A percentile compares a stretch with the other conserved stretches of the same genome.
Conservation (phyloP, 2,797 vertebrate genomes). For the Eupleurogrammus muticus region DNA sequence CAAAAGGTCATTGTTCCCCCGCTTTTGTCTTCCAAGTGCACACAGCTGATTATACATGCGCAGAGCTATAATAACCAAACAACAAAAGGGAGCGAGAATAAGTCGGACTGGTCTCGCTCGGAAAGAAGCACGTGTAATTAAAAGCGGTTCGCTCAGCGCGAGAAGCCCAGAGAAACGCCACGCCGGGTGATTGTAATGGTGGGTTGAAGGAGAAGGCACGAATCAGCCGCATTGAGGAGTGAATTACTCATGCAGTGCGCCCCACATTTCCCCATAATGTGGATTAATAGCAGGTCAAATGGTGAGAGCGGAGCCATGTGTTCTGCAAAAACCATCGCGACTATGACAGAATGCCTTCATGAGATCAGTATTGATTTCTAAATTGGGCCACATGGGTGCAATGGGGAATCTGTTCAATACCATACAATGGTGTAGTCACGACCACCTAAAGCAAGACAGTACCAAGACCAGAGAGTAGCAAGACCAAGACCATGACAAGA, state of each 20-base stretch:
- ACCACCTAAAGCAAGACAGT: too few relatives aligned
- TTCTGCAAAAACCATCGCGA: slow-evolving; percentile 22
- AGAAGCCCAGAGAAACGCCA: slow-evolving; percentile 16
- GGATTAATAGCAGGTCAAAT: slow-evolving; percentile 55
- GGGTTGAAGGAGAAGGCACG: slow-evolving; percentile 22
- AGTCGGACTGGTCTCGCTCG: slow-evolving; percentile 15
- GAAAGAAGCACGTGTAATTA: slow-evolving; percentile 35
- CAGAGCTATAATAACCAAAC: slow-evolving; percentile 49
- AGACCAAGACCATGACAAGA: too few relatives aligned
- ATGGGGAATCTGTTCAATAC: neutral
- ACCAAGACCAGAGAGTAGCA: too few relatives aligned
- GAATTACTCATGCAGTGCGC: slow-evolving; percentile 20
- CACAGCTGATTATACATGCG: slow-evolving; percentile 52
- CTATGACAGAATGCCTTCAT: slow-evolving; percentile 14
- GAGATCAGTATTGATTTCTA: slow-evolving; percentile 34
- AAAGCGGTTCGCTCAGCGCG: slow-evolving; percentile 35
- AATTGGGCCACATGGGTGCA: slow-evolving; percentile 2
- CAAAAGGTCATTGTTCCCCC: slow-evolving; percentile 66
- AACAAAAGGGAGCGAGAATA: slow-evolving; percentile 38
- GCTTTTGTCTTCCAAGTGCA: slow-evolving; percentile 48
- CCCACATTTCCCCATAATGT: slow-evolving; percentile 31
- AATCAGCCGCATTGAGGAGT: slow-evolving; percentile 25
- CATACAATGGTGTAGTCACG: neutral
- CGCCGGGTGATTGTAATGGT: slow-evolving; percentile 29
- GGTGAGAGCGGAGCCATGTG: slow-evolving; percentile 9